Base-by-base conservation (phyloP, 2,888 invertebrate species). In the Chaetogeoica ovagalla region DNA sequence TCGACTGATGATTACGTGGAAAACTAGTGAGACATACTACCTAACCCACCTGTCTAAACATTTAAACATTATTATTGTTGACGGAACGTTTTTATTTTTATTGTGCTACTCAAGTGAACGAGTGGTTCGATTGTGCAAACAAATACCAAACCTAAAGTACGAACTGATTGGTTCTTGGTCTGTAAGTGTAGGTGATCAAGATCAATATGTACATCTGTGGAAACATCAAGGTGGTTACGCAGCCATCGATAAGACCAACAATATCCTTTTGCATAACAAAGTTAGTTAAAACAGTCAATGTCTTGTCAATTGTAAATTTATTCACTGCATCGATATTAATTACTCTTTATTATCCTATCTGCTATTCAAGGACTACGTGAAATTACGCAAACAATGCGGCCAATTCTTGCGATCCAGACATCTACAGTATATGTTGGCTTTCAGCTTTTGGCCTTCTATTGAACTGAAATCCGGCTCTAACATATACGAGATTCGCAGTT, bases 121-220 rank as follows among this genome's bases (percentile, higher is more conserved):
- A 83, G 91, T 91, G 73, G 91, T 92, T n/a, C 90, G 92, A 84
- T 89, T 94, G 85, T 79, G 77, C 39, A 60, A 79, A 43, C 55
- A 79, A 60, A 63, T 62, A 39, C 62, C 77, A 0, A 23, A 70
- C 19, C 37, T 79, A 23, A 70, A 79, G 73, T 93, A 93, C 84
- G 93, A 96, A 85, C 88, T 98, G 84, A 93, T 97, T 43, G 98
- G 95, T 79, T 98, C 98, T 85, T 99, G 97, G 96, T 94, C 93
- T 0, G 98, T 98, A 2, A 93, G 93, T 76, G 95, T 96, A 60
- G 99, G 99, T 57, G 98, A 98, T 86, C 93, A 98, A 89, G 98
- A 99, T 88, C 98, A 99, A 88, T 96, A 93, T 23, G 88, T 99
- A 82, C 98, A 99, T 87, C 89, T 99, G 81, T 98, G 98, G 98